Evolutionary conservation across 1,140 invertebrate genomes (phyloP), one percentile per base, ranked within the genome.

Genomic region (Drosophila nikananu): DNA sequence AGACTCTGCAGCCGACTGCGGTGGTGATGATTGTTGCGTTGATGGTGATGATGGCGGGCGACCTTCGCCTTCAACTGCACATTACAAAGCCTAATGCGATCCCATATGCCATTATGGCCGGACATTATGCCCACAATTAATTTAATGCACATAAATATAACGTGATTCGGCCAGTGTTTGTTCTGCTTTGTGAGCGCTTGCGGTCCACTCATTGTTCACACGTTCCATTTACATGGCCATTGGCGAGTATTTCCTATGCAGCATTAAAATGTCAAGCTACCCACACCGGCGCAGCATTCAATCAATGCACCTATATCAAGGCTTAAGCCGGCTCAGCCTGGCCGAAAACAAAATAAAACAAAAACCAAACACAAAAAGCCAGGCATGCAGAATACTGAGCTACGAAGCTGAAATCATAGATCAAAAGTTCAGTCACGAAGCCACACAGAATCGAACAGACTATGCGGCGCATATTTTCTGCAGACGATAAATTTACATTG

Each of bases 381-480:
- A 41, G 35, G 37, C 42, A 42, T 51, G 58, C 67, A 55, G 67
- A 73, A 60, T 41, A 73, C 70, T 32, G 66, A 73, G 52, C 67
- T 19, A 35, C 32, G 32, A 44, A 60, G 59, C 70, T 30, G 55
- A 73, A 73, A 60, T 80, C 84, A 52, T 61, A 83, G 83, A 86
- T 86, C 83, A 86, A 86, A 74, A 86, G 83, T 89, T 86, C 83
- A 86, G 83, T 86, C 83, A 86, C 83, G 83, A 86, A 77, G 42
- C 67, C 73, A 77, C 81, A 83, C 76, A 86, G 80, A 86, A 86
- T 74, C 74, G 46, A 57, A 66, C 57, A 87, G 76, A 87, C 83
- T 63, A 46, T 59, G 39, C 61, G 67, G 72, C 77, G 81, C 82
- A 81, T 73, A 66, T 67, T 81, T 76, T 65, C 70, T 59, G 19